Conservation (phyloP, 2,113 vertebrate genomes). For the Calypte anna region DNA sequence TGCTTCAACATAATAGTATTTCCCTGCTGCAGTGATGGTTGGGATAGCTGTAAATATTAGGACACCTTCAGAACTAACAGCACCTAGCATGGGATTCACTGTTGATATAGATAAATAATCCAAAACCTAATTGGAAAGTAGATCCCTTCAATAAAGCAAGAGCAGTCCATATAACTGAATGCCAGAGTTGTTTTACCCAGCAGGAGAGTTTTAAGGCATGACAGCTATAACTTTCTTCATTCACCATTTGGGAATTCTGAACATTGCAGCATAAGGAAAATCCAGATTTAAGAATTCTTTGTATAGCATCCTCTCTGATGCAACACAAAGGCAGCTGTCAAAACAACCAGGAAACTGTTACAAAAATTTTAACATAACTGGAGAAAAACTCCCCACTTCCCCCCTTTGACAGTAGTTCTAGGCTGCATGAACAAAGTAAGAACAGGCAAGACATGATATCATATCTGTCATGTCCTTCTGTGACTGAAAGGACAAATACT, state of each 20-base stretch:
- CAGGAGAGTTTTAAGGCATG: not conserved
- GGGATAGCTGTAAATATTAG: not conserved
- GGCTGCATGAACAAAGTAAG: not conserved
- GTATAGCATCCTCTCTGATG: not conserved
- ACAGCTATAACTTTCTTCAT: not conserved
- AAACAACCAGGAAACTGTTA: not conserved
- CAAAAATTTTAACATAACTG: not conserved
- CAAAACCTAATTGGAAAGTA: not conserved
- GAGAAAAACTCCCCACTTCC: not conserved
- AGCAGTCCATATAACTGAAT: not conserved
- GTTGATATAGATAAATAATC: not conserved
- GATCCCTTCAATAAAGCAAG: not conserved
- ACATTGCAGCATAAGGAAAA: not conserved
- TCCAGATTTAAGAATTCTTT: not conserved
- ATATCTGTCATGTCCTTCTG: not conserved
- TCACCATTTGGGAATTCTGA: not conserved
- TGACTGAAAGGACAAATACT: not conserved
- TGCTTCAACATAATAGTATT: not conserved
- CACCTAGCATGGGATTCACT: not conserved
- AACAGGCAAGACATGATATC: not conserved
- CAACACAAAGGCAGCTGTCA: not conserved
- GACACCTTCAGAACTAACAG: not conserved
- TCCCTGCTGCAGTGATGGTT: not conserved
- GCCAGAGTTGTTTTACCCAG: not conserved
- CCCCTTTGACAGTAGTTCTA: not conserved